Base-by-base conservation (phyloP, 2,797 vertebrate genomes). In the Echeneis naucrates region DNA sequence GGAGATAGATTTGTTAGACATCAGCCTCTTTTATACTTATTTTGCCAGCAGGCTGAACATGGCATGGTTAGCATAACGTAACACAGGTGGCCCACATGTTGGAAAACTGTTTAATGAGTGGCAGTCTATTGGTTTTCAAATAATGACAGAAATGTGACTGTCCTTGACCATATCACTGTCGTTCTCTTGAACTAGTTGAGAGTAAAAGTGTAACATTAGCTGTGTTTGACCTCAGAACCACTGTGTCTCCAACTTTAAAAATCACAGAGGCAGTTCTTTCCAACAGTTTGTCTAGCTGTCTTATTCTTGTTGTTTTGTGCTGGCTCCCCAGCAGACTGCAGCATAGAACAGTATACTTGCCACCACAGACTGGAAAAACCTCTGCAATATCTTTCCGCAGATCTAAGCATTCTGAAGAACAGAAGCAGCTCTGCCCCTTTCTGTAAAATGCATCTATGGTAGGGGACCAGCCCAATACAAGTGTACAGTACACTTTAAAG, bases 381-480 rank as follows among this genome's bases (percentile, higher is more conserved):
- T n/a, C n/a, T n/a, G n/a, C n/a, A n/a, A n/a, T n/a, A n/a, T n/a
- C n/a, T n/a, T n/a, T n/a, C n/a, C n/a, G n/a, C n/a, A n/a, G n/a
- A n/a, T n/a, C n/a, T n/a, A n/a, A n/a, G n/a, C n/a, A n/a, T n/a
- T n/a, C n/a, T n/a, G n/a, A n/a, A n/a, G n/a, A n/a, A n/a, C n/a
- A n/a, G n/a, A n/a, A n/a, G n/a, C n/a, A n/a, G n/a, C n/a, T n/a
- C n/a, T n/a, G n/a, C n/a, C n/a, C n/a, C n/a, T n/a, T n/a, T n/a
- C n/a, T n/a, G n/a, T n/a, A n/a, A n/a, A n/a, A n/a, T n/a, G n/a
- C n/a, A n/a, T n/a, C n/a, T n/a, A n/a, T n/a, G n/a, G n/a, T n/a
- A n/a, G n/a, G n/a, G n/a, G n/a, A n/a, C n/a, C 5, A 10, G 60
- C 30, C 57, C 23, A 56, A 64, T 80, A 47, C 62, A 74, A 67